Evolutionary conservation across 1,140 invertebrate species (phyloP), one percentile per base, ranked within the genome.

Genomic region (Hypsibius dujardini): DNA sequence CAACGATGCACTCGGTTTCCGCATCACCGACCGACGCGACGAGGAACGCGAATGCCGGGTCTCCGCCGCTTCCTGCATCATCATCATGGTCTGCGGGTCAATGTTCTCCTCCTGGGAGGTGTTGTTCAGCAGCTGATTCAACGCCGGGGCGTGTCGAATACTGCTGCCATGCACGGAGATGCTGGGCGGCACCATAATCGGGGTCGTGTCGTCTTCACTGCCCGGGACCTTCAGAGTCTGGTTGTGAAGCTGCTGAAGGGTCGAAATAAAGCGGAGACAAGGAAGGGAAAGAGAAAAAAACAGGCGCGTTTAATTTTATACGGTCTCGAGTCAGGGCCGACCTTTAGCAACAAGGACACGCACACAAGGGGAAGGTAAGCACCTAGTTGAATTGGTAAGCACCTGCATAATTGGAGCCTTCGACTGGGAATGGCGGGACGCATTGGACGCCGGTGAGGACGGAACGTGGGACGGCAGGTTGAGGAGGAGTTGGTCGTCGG

Each of bases 81-180:
- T 28, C 28, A 28, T 28, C 28, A 28, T 28, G n/a, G 7, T n/a
- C 7, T n/a, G 62, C 62, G 62, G 62, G 42, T 67, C 62, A 12
- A 67, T 12, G 62, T 67, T 67, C 62, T 67, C 62, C 42, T 67
- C 62, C 45, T 67, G 62, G 3, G 62, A 67, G 62, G 12, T 42
- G 42, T 67, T 67, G 3, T 67, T 67, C 3, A 42, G 45, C 42
- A 67, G 45, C 42, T 67, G 62, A 7, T 67, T 42, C 62, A 67
- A 67, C 0, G 7, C n/a, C 50, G 50, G 50, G 7, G 50, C 7
- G n/a, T 56, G 50, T 12, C n/a, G 50, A 56, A 12, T 7, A 56
- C 50, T 56, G n/a, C n/a, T 7, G 50, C n/a, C 7, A n/a, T 56
- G 50, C 7, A 45, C 62, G 12, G 62, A 67, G 62, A 42, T 12